Percentiles rank a stretch among this genome's conserved stretches.
phyloP scores from a whole-genome alignment of 2,888 invertebrate genomes.

The Schizotus pectinicornis region DNA sequence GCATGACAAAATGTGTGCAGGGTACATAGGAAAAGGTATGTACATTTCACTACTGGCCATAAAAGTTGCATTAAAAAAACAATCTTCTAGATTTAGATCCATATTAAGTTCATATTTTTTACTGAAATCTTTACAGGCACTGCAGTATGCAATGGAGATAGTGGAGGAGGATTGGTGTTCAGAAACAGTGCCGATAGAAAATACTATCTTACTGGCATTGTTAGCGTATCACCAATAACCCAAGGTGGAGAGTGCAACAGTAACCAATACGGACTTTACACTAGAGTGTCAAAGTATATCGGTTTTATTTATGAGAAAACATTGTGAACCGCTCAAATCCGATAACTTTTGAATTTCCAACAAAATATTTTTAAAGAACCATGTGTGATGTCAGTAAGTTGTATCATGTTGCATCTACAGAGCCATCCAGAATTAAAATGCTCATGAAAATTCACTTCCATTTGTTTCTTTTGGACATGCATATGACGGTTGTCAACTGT shows the following conservation, averaged over 20 bases:
- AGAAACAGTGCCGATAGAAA: constrained; percentile 37
- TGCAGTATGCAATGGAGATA: constrained; percentile 59
- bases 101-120: neutral
- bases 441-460: no score
- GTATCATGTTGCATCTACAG: no score
- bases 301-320: constrained; percentile 21
- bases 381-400: no score
- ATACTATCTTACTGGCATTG: constrained; percentile 59
- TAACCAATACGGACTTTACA: constrained; percentile 53
- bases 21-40: constrained; percentile 41
- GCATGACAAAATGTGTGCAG: constrained; percentile 47
- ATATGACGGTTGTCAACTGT: no score
- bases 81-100: no score
- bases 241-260: constrained; percentile 44
- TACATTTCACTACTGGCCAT: no score
- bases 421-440: no score
- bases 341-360: constrained; percentile 4
- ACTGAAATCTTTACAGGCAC: constrained; percentile 46
- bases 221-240: constrained; percentile 52
- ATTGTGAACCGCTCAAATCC: constrained; percentile 4
- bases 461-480: no score
- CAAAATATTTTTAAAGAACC: constrained; percentile 16
- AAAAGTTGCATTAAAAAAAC: neutral
- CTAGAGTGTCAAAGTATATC: constrained; percentile 49
- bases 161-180: constrained; percentile 60